Percentiles rank a stretch among this genome's conserved stretches.
Evolutionary conservation across 2,797 vertebrate species (phyloP).

Genomic region (Clarias fuscus): DNA sequence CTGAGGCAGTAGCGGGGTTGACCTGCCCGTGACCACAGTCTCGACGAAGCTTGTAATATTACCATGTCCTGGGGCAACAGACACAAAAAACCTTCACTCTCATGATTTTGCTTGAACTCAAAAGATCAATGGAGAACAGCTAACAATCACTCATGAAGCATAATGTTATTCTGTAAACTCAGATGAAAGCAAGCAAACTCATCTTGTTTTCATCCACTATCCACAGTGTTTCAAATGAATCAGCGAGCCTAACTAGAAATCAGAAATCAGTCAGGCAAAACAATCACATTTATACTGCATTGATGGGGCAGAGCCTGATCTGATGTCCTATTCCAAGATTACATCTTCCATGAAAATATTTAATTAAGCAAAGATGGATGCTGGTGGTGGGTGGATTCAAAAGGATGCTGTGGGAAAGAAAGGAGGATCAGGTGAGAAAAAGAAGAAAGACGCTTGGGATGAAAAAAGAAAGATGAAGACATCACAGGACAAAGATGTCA

Average conservation of each 20-base stretch:
- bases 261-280: constrained; percentile 4
- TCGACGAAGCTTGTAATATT: constrained; percentile 16
- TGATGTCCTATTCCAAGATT: constrained; percentile 4
- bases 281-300: background rate
- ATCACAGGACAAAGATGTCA: constrained; percentile 24
- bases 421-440: constrained; percentile 20
- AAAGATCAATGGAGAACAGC: constrained; percentile 18
- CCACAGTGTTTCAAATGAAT: background rate
- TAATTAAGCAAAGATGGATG: constrained; percentile 42
- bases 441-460: background rate
- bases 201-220: background rate
- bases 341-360: constrained; percentile 33
- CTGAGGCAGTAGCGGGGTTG: constrained; percentile 40
- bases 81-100: background rate
- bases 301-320: background rate
- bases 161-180: constrained; percentile 4
- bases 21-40: constrained; percentile 54
- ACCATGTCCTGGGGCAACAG: constrained; percentile 15
- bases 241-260: background rate
- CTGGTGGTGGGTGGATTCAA: background rate
- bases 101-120: constrained; percentile 19
- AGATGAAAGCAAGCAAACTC: constrained; percentile 1
- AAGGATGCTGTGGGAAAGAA: background rate
- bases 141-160: constrained; percentile 24
- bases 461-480: constrained; percentile 12